phyloP scores from a whole-genome alignment of 2,113 vertebrate genomes.

The Etia nguti region DNA sequence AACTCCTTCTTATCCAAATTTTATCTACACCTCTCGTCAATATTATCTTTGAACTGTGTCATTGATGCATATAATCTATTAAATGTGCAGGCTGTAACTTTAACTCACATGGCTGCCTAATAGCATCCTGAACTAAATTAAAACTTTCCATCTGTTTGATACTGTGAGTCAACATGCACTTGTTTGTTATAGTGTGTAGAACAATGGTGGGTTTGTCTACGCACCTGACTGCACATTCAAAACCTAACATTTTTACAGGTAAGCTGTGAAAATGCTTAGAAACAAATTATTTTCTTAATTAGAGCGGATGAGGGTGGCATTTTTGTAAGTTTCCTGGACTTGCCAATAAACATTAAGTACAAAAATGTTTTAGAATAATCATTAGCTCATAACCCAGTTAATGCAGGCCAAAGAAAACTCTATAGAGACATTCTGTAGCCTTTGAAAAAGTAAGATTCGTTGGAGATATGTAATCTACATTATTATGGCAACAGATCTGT shows the following conservation, averaged over 20 bases:
- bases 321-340: not conserved
- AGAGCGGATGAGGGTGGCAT: slow-evolving; percentile 1
- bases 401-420: slow-evolving; percentile 2
- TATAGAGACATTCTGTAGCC: slow-evolving; percentile 7
- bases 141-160: slow-evolving; percentile 40
- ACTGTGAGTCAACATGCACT: slow-evolving; percentile 21
- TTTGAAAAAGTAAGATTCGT: slow-evolving; percentile 1
- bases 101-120: not conserved
- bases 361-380: not conserved
- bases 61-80: not conserved
- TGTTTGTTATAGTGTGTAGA: not conserved
- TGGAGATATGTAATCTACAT: slow-evolving; percentile 11
- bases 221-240: slow-evolving; percentile 27
- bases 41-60: not conserved
- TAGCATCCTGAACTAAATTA: slow-evolving; percentile 16
- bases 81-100: not conserved
- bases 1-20: not conserved
- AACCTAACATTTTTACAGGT: slow-evolving; percentile 10
- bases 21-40: not conserved
- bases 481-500: slow-evolving; percentile 27
- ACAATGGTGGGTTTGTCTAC: slow-evolving; percentile 2
- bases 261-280: slow-evolving; percentile 26
- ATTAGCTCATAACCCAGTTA: not conserved
- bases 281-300: slow-evolving; percentile 39
- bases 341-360: not conserved